Percentiles rank a stretch among this genome's conserved stretches.
Conservation (phyloP, 2,888 invertebrate genomes). For the Eupithecia subfuscata region DNA sequence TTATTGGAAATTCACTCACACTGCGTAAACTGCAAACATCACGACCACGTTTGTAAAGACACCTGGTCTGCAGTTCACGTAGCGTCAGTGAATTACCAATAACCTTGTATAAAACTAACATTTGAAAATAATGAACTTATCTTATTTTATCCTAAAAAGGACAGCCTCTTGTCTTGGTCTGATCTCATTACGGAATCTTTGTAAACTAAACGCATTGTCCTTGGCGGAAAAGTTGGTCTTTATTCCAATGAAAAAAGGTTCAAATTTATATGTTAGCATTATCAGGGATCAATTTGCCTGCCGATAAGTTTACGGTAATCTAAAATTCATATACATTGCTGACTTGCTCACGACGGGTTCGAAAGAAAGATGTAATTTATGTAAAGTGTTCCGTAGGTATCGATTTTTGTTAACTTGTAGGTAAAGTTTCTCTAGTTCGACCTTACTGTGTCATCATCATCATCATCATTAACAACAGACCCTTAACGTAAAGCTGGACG, state of each 20-base stretch:
- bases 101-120: neutral
- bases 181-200: conserved; percentile 4
- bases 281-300: neutral
- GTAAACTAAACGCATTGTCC: neutral
- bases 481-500: neutral
- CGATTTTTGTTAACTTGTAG: neutral
- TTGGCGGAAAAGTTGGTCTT: neutral
- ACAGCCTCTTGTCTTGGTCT: neutral
- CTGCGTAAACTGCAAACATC: too few relatives aligned
- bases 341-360: conserved; percentile 17
- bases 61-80: too few relatives aligned
- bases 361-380: conserved; percentile 4
- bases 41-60: too few relatives aligned
- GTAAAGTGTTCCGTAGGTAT: conserved; percentile 10
- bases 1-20: too few relatives aligned
- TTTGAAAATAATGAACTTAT: neutral
- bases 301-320: conserved; percentile 17
- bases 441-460: neutral
- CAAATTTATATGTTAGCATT: neutral
- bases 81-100: too few relatives aligned
- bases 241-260: neutral
- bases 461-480: neutral
- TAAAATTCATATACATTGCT: conserved; percentile 30
- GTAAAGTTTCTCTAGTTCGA: neutral
- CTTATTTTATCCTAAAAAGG: neutral